Percentiles rank a stretch among this genome's conserved stretches.
phyloP scores from a whole-genome alignment of 2,113 vertebrate genomes.

The Oreocharis arfaki region DNA sequence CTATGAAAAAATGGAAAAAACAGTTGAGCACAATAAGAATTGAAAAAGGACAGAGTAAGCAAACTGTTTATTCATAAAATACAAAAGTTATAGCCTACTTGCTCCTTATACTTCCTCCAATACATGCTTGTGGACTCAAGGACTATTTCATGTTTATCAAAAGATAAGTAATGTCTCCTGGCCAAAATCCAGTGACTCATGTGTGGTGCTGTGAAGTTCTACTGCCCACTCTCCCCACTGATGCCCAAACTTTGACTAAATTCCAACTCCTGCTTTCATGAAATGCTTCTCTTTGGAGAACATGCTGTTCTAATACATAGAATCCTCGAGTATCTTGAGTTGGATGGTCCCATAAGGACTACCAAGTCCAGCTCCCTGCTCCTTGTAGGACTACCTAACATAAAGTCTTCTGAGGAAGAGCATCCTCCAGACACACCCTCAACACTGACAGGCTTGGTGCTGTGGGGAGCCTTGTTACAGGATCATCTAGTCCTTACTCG shows the following conservation, averaged over 20 bases:
- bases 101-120: neutral
- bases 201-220: neutral
- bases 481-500: neutral
- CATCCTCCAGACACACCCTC: neutral
- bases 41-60: neutral
- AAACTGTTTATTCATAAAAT: neutral
- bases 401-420: neutral
- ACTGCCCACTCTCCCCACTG: neutral
- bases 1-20: neutral
- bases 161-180: neutral
- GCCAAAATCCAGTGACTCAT: neutral
- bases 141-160: neutral
- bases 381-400: neutral
- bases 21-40: neutral
- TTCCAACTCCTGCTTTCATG: neutral
- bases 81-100: neutral
- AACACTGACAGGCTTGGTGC: neutral
- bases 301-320: neutral
- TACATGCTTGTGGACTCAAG: neutral
- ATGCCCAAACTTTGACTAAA: neutral
- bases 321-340: accelerated
- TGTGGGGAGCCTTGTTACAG: accelerated
- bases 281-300: neutral
- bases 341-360: neutral
- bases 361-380: accelerated